Percentiles rank a stretch among this genome's conserved stretches.
phyloP scores from a whole-genome alignment of 1,140 invertebrate genomes.

The Tachypleus tridentatus region DNA sequence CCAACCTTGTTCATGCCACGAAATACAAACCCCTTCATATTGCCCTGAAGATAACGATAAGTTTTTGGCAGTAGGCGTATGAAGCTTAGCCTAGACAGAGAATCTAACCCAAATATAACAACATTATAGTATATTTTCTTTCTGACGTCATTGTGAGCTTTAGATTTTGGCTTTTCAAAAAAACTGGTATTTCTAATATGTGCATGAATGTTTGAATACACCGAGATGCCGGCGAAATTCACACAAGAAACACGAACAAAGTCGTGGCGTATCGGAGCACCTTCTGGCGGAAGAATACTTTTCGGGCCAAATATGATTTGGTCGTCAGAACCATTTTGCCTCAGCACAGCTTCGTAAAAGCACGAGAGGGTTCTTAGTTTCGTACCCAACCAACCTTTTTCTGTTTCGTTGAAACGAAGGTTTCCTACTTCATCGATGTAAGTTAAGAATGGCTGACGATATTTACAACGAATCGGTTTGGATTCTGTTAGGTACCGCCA shows the following conservation, averaged over 20 bases:
- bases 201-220: slow-evolving; percentile 19
- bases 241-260: slow-evolving; percentile 18
- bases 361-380: background rate
- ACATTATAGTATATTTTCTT: slow-evolving; percentile 15
- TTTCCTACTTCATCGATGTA: slow-evolving; percentile 8
- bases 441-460: slow-evolving; percentile 5
- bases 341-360: slow-evolving; percentile 12
- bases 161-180: background rate
- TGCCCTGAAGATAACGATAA: slow-evolving; percentile 57
- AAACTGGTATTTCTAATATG: slow-evolving; percentile 1
- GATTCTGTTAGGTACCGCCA: slow-evolving; percentile 3
- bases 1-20: slow-evolving; percentile 35
- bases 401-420: slow-evolving; percentile 10
- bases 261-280: slow-evolving; percentile 5
- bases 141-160: background rate
- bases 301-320: background rate
- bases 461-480: slow-evolving; percentile 11
- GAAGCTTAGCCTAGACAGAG: slow-evolving; percentile 26
- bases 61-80: slow-evolving; percentile 28
- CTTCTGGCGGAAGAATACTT: background rate
- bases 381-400: background rate
- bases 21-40: slow-evolving; percentile 52
- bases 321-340: slow-evolving; percentile 10
- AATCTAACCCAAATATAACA: slow-evolving; percentile 28
- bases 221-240: slow-evolving; percentile 16